Base-by-base conservation (phyloP, 2,888 invertebrate species). In the Ramazzottius varieornatus region DNA sequence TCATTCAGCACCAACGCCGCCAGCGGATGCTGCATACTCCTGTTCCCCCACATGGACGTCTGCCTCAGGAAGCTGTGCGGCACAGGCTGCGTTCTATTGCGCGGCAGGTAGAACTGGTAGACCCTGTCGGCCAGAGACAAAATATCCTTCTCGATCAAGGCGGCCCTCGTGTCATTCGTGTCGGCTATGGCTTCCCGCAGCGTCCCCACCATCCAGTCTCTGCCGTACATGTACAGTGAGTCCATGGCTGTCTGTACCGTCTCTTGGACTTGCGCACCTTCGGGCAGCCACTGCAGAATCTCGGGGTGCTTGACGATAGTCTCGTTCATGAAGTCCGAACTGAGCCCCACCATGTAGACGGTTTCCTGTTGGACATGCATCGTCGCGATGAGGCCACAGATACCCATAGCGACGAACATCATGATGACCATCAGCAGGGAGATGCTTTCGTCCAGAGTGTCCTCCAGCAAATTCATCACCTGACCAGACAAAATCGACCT, bases 291-390 rank as follows among this genome's bases (percentile, higher is more conserved):
- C 29, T 54, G n/a, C 20, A 54, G 13, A 16, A n/a, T 16, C 29
- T 54, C 54, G 4, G 54, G 54, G 24, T 54, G 54, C 13, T 54
- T 54, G 4, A 54, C 54, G 29, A 54, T 54, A 4, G 54, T 54
- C 24, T 54, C 54, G 29, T 54, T 54, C 29, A 54, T 16, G 54
- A 54, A 54, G 4, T 54, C 29, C 4, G n/a, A 16, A 8, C 16
- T 16, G 4, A 54, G 4, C 24, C 54, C 54, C 29, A 54, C 54
- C 20, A 54, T 4, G 54, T 54, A 54, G 29, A 54, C 54, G 4
- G 54, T 54, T 29, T 54, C 54, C 29, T 54, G 54, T 54, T 54
- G 54, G 54, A 54, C 54, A 4, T 54, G 54, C 54, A 54, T 54
- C 20, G 54, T 54, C 29, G 29, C 29, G 4, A 54, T 54, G 20